Evolutionary conservation across 1,140 invertebrate genomes (phyloP).

Genomic region (Pantala flavescens): DNA sequence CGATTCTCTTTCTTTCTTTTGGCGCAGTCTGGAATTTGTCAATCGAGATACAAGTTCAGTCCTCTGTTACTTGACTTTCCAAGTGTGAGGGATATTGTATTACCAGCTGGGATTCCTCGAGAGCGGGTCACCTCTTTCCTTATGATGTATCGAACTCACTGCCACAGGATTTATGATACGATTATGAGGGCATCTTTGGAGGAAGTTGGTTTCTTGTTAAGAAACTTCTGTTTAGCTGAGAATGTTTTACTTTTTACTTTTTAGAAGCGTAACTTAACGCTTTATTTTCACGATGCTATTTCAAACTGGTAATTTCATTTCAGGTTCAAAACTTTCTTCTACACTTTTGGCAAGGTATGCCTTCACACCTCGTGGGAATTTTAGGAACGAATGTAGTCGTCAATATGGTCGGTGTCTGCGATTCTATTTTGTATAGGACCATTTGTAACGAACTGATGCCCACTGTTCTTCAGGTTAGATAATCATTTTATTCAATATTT

Average conservation of each 20-base stretch:
- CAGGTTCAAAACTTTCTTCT: conserved; percentile 37
- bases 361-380: conserved; percentile 37
- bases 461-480: conserved; percentile 35
- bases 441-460: conserved; percentile 42
- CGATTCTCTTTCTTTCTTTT: not conserved
- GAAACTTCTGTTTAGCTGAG: not conserved
- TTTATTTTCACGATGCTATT: not conserved
- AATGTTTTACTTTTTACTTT: not conserved
- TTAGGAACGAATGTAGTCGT: conserved; percentile 36
- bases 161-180: conserved; percentile 42
- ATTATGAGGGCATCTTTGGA: conserved; percentile 43
- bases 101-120: conserved; percentile 34
- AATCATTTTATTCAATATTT: too few species aligned
- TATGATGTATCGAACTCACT: conserved; percentile 46
- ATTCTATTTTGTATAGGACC: conserved; percentile 43
- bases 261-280: not conserved
- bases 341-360: conserved; percentile 48
- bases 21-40: not conserved
- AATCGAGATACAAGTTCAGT: not conserved
- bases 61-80: conserved; percentile 30
- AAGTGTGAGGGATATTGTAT: conserved; percentile 35
- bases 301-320: not conserved
- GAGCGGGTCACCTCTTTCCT: conserved; percentile 41
- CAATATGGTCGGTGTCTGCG: conserved; percentile 42
- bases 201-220: conserved; percentile 35